Percentiles rank a stretch among this genome's conserved stretches.
Conservation (phyloP, 2,797 vertebrate species). For the Cyprinodon diabolis region DNA sequence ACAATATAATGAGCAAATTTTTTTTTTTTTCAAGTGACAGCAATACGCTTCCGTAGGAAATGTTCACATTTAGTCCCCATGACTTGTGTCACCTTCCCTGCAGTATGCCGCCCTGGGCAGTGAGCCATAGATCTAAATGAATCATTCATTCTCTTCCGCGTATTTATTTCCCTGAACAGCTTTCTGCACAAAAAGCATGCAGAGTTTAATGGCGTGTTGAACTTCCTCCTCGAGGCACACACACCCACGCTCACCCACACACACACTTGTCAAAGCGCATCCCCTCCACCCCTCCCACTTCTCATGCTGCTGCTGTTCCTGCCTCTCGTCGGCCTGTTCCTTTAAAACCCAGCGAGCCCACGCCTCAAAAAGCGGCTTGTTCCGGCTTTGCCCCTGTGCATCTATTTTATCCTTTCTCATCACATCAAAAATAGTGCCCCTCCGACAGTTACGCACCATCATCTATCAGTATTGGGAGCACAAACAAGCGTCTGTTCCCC, state of each 20-base stretch:
- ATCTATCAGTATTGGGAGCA: not conserved
- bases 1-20: too few relatives aligned
- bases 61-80: not conserved
- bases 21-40: too few relatives aligned
- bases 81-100: not conserved
- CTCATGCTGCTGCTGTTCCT: not conserved
- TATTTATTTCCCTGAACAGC: constrained; percentile 20
- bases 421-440: constrained; percentile 76
- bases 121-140: not conserved
- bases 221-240: constrained; percentile 49
- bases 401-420: constrained; percentile 80
- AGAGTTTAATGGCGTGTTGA: constrained; percentile 4
- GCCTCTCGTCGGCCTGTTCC: constrained; percentile 66
- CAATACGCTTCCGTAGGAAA: too few relatives aligned
- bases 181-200: constrained; percentile 6
- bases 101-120: not conserved
- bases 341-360: constrained; percentile 83
- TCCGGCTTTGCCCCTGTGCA: constrained; percentile 84
- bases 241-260: not conserved
- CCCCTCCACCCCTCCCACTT: constrained; percentile 8
- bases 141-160: not conserved
- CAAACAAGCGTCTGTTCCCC: not conserved
- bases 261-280: constrained; percentile 44
- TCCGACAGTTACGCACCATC: not conserved
- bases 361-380: constrained; percentile 89